These are phyloP conservation scores for Lagocephalus sceleratus DNA, from an alignment of 2,797 vertebrate species.

Conservation along the genomic window DNA sequence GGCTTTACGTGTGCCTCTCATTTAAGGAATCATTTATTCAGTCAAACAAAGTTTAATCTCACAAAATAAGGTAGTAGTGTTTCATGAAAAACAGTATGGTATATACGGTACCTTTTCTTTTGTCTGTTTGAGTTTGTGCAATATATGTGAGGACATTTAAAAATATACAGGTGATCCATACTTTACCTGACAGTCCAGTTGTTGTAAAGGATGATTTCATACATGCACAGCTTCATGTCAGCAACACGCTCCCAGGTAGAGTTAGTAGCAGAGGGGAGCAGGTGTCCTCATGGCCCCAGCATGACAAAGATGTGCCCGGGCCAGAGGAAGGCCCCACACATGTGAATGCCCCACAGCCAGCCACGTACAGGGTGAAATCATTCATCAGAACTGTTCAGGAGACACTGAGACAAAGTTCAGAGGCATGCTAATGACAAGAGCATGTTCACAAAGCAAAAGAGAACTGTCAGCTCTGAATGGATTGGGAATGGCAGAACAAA, in stretches of 20 bases:
- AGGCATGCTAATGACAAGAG: constrained; percentile 76
- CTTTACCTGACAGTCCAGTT: constrained; percentile 3
- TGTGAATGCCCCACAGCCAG: constrained; percentile 79
- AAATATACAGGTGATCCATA: background rate
- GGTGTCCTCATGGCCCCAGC: constrained; percentile 74
- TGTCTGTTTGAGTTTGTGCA: too few relatives aligned
- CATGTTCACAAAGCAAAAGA: constrained; percentile 55
- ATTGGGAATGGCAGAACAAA: constrained; percentile 58
- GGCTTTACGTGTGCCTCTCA: background rate
- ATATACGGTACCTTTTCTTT: too few relatives aligned
- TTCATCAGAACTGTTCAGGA: constrained; percentile 71
- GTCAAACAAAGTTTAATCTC: background rate
- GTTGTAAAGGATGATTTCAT: constrained; percentile 38
- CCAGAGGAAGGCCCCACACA: constrained; percentile 72
- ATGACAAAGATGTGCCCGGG: constrained; percentile 61
- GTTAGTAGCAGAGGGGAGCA: constrained; percentile 65
- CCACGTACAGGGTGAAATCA: constrained; percentile 68
- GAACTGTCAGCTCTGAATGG: constrained; percentile 59
- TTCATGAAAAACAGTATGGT: too few relatives aligned
- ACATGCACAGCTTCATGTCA: constrained; percentile 61
- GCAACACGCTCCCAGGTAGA: constrained; percentile 58
- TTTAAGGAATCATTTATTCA: background rate
- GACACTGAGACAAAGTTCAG: constrained; percentile 70
- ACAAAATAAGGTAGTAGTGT: too few relatives aligned
- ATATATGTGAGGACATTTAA: too few relatives aligned